These are phyloP conservation scores for Drosophila melanosoma DNA, from an alignment of 2,888 invertebrate species.

Conservation along the genomic window DNA sequence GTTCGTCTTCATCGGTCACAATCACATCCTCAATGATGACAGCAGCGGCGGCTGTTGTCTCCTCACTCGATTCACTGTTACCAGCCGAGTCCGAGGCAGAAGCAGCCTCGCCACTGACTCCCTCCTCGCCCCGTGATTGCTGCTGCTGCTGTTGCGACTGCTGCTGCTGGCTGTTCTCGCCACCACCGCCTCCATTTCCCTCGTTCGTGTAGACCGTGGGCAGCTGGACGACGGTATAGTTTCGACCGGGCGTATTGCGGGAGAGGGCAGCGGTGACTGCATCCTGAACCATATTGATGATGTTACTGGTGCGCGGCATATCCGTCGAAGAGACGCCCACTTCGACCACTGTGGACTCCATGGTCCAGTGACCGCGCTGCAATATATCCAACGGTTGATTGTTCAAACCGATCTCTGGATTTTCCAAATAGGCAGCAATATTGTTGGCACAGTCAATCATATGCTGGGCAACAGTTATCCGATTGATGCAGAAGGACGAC, in stretches of 20 bases:
- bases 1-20: constrained; percentile 64
- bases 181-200: constrained; percentile 27
- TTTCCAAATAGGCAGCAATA: constrained; percentile 84
- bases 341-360: constrained; percentile 85
- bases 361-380: constrained; percentile 85
- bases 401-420: constrained; percentile 84
- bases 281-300: constrained; percentile 84
- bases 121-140: constrained; percentile 22
- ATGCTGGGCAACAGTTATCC: constrained; percentile 85
- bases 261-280: constrained; percentile 84
- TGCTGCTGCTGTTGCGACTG: constrained; percentile 4
- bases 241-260: constrained; percentile 82
- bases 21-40: constrained; percentile 79
- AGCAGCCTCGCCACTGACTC: constrained; percentile 17
- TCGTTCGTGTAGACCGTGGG: constrained; percentile 82
- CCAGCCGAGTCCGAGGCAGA: constrained; percentile 21
- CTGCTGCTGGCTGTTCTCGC: constrained; percentile 40
- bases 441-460: constrained; percentile 85
- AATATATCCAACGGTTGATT: constrained; percentile 84
- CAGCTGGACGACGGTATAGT: constrained; percentile 84
- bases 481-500: constrained; percentile 85
- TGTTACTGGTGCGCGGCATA: constrained; percentile 84
- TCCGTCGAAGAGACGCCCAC: constrained; percentile 84
- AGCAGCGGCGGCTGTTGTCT: constrained; percentile 60
- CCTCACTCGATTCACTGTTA: constrained; percentile 50